These are phyloP conservation scores for Hermodice carunculata DNA, from an alignment of 2,888 invertebrate species.

Conservation along the genomic window DNA sequence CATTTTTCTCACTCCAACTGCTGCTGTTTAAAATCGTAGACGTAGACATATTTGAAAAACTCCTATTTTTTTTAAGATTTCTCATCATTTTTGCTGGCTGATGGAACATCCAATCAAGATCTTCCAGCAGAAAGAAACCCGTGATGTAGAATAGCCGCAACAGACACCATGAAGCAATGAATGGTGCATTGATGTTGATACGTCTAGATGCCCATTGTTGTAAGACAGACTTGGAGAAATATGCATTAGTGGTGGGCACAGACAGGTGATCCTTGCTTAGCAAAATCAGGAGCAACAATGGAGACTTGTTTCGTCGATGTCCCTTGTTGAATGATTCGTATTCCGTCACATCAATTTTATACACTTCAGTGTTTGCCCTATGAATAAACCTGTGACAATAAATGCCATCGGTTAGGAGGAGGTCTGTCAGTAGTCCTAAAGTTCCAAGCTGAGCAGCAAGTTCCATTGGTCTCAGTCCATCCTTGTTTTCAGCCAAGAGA, in stretches of 20 bases:
- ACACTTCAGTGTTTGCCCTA: not conserved
- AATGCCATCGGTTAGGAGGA: constrained; percentile 1
- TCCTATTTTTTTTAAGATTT: too few relatives aligned
- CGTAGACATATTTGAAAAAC: too few relatives aligned
- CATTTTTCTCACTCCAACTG: too few relatives aligned
- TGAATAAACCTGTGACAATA: not conserved
- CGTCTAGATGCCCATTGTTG: not conserved
- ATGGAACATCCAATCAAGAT: too few relatives aligned
- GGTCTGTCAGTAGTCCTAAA: not conserved
- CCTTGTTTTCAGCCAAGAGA: not conserved
- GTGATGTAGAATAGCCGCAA: not conserved
- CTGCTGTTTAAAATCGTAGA: too few relatives aligned
- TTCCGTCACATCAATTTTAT: constrained; percentile 6
- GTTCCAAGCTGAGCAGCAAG: not conserved
- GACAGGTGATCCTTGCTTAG: not conserved
- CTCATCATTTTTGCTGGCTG: too few relatives aligned
- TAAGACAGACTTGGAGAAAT: not conserved
- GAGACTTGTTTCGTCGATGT: not conserved
- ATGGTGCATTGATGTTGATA: not conserved
- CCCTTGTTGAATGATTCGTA: constrained; percentile 10
- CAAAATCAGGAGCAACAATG: not conserved
- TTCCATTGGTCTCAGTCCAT: constrained; percentile 3
- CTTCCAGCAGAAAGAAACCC: too few relatives aligned
- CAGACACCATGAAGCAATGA: not conserved
- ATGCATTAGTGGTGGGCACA: not conserved